These are phyloP conservation scores for Panthera tigris DNA, from an alignment of 2,113 vertebrate species.

Conservation along the genomic window DNA sequence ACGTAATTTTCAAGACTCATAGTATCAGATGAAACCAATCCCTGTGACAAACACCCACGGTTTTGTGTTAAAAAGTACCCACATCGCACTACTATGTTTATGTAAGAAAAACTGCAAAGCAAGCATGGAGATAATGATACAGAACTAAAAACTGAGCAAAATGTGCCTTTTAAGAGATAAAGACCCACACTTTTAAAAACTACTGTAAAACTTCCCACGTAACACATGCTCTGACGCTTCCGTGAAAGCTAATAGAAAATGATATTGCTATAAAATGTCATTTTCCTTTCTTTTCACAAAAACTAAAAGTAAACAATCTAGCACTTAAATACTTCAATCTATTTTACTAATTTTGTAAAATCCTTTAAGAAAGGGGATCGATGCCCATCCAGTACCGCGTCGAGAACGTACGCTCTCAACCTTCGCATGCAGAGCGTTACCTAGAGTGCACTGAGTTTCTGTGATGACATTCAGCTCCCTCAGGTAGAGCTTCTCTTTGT, in stretches of 20 bases:
- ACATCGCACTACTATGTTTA: not conserved
- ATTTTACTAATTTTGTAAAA: not conserved
- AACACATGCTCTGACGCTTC: not conserved
- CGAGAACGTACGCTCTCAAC: not conserved
- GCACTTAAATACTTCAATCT: not conserved
- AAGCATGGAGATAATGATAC: not conserved
- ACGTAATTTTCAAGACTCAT: not conserved
- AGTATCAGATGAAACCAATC: not conserved
- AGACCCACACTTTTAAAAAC: not conserved
- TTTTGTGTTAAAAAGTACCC: not conserved
- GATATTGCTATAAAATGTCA: not conserved
- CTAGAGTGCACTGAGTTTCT: conserved; percentile 98
- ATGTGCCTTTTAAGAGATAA: not conserved
- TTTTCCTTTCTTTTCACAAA: not conserved
- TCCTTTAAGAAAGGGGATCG: not conserved
- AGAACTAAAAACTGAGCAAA: not conserved
- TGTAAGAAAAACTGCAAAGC: not conserved
- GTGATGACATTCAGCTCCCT: conserved; percentile 98
- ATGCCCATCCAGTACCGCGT: fast-evolving
- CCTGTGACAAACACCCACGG: not conserved
- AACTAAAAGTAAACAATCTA: not conserved
- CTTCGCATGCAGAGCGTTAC: conserved; percentile 79
- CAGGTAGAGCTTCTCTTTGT: conserved; percentile 98
- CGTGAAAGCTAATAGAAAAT: not conserved
- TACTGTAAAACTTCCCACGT: not conserved